These are phyloP conservation scores for Unio pictorum DNA, from an alignment of 2,888 invertebrate species.

Conservation along the genomic window DNA sequence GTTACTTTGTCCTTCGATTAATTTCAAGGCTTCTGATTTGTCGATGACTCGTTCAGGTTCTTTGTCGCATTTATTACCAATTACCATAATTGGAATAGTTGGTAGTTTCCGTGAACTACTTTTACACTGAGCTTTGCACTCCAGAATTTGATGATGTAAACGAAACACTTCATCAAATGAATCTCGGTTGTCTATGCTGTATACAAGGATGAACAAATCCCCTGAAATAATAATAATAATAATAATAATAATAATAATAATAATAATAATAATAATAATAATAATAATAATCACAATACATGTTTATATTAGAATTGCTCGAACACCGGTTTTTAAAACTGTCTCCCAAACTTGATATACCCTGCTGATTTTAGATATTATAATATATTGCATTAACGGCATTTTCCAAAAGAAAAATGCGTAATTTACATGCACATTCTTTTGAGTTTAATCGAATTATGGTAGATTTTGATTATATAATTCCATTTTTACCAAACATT, in stretches of 20 bases:
- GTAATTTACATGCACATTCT: too few species aligned
- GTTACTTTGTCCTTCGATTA: constrained; percentile 83
- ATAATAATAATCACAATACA: too few species aligned
- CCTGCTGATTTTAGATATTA: too few species aligned
- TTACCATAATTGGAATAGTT: constrained; percentile 86
- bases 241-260: neutral
- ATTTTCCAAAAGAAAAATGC: too few species aligned
- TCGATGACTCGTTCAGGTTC: constrained; percentile 82
- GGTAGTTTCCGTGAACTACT: constrained; percentile 67
- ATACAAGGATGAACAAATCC: constrained; percentile 68
- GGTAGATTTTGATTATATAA: too few species aligned
- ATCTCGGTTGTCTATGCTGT: constrained; percentile 63
- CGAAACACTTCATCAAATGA: constrained; percentile 67
- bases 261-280: too few species aligned
- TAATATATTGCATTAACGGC: too few species aligned
- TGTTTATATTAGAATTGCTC: too few species aligned
- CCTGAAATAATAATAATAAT: constrained; percentile 74
- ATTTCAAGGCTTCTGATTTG: constrained; percentile 83
- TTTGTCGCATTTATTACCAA: constrained; percentile 89
- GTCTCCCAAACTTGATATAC: too few species aligned
- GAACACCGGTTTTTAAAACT: too few species aligned
- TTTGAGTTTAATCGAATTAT: too few species aligned
- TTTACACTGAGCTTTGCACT: constrained; percentile 62
- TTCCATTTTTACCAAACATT: too few species aligned
- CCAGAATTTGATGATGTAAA: constrained; percentile 65